Evolutionary conservation across 2,888 invertebrate genomes (phyloP).

Genomic region (Drosophila meridiana): DNA sequence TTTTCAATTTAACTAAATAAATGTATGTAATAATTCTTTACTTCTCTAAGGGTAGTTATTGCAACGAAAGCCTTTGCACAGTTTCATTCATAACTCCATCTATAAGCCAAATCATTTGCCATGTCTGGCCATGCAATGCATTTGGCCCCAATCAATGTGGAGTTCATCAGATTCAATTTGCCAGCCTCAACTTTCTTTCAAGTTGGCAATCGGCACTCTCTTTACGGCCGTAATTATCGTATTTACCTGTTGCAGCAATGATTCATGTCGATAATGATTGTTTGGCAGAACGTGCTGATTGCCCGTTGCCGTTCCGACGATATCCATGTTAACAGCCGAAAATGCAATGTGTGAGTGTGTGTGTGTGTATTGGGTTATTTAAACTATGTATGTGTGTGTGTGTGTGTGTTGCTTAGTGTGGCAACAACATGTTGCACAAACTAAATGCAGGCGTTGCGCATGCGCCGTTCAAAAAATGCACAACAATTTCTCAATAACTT

Average conservation of each 20-base stretch:
- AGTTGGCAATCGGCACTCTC: slow-evolving; percentile 39
- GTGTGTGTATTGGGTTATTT: slow-evolving; percentile 12
- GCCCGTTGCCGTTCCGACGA: slow-evolving; percentile 80
- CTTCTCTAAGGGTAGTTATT: too few species aligned
- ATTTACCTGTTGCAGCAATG: slow-evolving; percentile 83
- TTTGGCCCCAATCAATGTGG: background rate
- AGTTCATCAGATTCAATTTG: slow-evolving; percentile 22
- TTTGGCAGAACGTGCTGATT: slow-evolving; percentile 84
- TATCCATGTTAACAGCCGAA: slow-evolving; percentile 81
- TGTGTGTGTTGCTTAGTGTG: slow-evolving; percentile 40
- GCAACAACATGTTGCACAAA: slow-evolving; percentile 72
- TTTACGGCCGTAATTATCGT: slow-evolving; percentile 32
- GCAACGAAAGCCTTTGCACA: too few species aligned
- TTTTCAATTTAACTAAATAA: too few species aligned
- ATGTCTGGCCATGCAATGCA: background rate
- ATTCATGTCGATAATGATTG: slow-evolving; percentile 85
- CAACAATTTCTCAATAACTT: slow-evolving; percentile 30
- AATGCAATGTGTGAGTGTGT: slow-evolving; percentile 30
- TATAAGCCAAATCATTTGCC: background rate
- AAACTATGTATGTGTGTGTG: slow-evolving; percentile 21
- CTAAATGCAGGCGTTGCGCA: slow-evolving; percentile 55
- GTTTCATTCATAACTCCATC: background rate
- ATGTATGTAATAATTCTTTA: too few species aligned
- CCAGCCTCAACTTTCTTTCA: slow-evolving; percentile 21
- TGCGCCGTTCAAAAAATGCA: slow-evolving; percentile 37